Conservation (phyloP, 2,113 vertebrate genomes). For the Damaliscus lunatus region DNA sequence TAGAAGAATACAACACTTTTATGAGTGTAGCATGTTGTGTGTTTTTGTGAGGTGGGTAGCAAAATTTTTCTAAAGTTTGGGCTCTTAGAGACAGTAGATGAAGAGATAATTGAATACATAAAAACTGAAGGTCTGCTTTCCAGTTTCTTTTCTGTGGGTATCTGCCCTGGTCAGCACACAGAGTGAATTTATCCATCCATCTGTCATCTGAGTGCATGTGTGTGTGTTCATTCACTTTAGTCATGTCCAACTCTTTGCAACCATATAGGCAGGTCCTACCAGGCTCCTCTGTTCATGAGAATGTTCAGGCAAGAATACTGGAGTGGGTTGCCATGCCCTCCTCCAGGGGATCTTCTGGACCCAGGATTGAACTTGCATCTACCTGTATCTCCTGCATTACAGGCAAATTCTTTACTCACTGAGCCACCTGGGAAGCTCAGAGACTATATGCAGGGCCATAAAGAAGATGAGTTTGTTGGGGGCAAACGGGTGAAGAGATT, state of each 20-base stretch:
- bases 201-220: background rate
- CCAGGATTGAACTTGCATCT: background rate
- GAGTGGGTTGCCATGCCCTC: background rate
- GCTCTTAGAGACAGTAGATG: background rate
- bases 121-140: background rate
- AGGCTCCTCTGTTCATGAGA: background rate
- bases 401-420: background rate
- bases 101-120: background rate
- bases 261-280: background rate
- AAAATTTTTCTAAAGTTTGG: background rate
- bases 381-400: background rate
- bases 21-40: background rate
- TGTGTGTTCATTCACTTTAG: background rate
- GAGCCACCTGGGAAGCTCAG: background rate
- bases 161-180: background rate
- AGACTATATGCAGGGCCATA: background rate
- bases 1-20: background rate
- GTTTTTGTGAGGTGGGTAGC: background rate
- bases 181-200: background rate
- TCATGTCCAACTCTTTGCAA: background rate
- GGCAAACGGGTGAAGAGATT: background rate
- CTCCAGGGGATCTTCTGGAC: accelerated
- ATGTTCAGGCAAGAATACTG: background rate
- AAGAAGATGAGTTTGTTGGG: background rate
- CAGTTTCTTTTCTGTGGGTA: background rate